phyloP scores from a whole-genome alignment of 37 sponge, comb jelly and placozoan species.

The Chondrilla cf. caribensis region DNA sequence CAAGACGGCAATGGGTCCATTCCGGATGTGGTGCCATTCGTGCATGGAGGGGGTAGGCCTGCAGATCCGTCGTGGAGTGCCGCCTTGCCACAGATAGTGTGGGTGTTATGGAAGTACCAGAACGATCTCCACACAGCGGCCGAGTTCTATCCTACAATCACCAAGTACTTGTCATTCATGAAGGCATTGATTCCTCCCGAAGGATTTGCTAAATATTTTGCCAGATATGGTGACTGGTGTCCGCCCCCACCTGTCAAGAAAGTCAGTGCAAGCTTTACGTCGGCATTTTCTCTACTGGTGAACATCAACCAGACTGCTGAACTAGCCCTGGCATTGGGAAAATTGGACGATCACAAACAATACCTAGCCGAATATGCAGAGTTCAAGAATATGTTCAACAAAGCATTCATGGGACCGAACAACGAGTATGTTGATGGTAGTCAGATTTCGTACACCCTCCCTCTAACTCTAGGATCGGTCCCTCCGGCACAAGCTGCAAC shows the following conservation, averaged over 20 bases:
- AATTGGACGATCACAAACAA: background rate
- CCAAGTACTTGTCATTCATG: constrained; percentile 31
- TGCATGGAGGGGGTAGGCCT: constrained; percentile 52
- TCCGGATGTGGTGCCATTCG: constrained; percentile 74
- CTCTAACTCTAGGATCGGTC: constrained; percentile 40
- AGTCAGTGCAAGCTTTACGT: constrained; percentile 31
- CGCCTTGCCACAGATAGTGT: constrained; percentile 60
- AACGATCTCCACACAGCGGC: constrained; percentile 24
- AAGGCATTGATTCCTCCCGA: constrained; percentile 29
- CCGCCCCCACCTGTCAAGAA: constrained; percentile 56
- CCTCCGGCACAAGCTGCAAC: constrained; percentile 1
- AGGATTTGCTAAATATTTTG: constrained; percentile 39
- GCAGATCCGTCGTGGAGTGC: constrained; percentile 76
- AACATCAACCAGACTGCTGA: constrained; percentile 41
- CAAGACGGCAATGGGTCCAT: constrained; percentile 29
- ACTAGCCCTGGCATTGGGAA: constrained; percentile 30
- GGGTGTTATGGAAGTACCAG: constrained; percentile 34
- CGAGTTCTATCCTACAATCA: constrained; percentile 2
- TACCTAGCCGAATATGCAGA: background rate
- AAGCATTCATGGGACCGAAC: constrained; percentile 27
- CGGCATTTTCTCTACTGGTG: constrained; percentile 51
- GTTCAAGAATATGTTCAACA: constrained; percentile 35
- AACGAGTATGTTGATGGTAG: constrained; percentile 37
- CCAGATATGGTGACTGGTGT: constrained; percentile 73
- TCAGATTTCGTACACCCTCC: constrained; percentile 52